Conservation (phyloP, 2,797 vertebrate genomes). For the Epinephelus malabaricus region DNA sequence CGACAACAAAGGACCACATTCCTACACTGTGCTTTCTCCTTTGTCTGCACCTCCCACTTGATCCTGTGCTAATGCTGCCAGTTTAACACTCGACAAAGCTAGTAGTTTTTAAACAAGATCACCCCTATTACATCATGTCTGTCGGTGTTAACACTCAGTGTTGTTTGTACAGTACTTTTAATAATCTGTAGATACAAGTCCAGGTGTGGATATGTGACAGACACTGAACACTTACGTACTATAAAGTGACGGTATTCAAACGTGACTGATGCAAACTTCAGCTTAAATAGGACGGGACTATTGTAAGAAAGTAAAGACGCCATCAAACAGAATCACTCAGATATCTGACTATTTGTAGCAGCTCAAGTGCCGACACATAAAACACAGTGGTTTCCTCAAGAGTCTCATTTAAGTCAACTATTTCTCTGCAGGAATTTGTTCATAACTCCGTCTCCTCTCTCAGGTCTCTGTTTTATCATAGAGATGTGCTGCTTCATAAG, state of each 20-base stretch:
- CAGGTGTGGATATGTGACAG: background rate
- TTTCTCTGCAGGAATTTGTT: background rate
- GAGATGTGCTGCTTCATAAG: background rate
- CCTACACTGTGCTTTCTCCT: slow-evolving; percentile 60
- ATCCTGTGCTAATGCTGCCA: slow-evolving; percentile 11
- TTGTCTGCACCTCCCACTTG: slow-evolving; percentile 55
- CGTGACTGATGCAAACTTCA: background rate
- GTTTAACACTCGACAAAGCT: slow-evolving; percentile 14
- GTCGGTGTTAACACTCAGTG: background rate
- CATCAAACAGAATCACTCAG: background rate
- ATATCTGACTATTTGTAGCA: background rate
- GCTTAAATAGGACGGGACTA: background rate
- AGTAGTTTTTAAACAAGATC: slow-evolving; percentile 5
- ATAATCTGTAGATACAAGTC: background rate
- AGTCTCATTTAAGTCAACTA: background rate
- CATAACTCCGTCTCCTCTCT: background rate
- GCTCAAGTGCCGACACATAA: background rate
- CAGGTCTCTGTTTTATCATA: background rate
- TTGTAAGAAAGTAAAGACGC: background rate
- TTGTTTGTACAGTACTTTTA: background rate
- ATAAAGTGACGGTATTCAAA: background rate
- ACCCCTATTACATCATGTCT: background rate
- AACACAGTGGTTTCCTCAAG: background rate
- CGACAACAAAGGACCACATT: slow-evolving; percentile 78
- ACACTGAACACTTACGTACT: background rate